A percentile compares a stretch with the other conserved stretches of the same genome.
phyloP scores from a whole-genome alignment of 2,113 vertebrate species.

The Pelvicachromis taeniatus region DNA sequence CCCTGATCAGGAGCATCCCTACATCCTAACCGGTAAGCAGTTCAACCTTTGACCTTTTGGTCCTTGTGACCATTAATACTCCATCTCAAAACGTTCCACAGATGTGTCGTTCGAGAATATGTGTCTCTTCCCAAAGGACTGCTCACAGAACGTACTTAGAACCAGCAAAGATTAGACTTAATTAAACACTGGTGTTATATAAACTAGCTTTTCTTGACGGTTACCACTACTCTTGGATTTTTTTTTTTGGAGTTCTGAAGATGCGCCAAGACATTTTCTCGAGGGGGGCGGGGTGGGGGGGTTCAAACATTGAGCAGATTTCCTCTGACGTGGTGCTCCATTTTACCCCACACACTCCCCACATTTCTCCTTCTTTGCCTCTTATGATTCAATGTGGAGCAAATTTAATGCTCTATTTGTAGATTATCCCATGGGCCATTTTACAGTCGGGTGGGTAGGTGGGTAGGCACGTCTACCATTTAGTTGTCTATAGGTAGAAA shows the following conservation, averaged over 20 bases:
- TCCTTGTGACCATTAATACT: background rate
- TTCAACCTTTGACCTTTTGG: conserved; percentile 3
- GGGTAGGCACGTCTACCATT: background rate
- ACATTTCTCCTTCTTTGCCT: background rate
- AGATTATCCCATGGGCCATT: conserved; percentile 61
- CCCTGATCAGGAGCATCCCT: conserved; percentile 33
- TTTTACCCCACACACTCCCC: background rate
- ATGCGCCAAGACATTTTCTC: background rate
- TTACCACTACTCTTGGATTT: background rate
- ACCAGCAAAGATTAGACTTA: background rate
- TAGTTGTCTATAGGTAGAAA: background rate
- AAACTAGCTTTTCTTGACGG: background rate
- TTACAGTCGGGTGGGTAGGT: conserved; percentile 42
- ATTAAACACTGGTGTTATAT: conserved; percentile 9
- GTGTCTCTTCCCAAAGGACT: background rate
- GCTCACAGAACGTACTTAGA: background rate
- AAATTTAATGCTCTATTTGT: conserved; percentile 77
- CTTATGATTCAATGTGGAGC: conserved; percentile 58
- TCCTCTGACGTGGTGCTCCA: background rate
- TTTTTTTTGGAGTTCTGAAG: conserved; percentile 12
- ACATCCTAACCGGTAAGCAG: conserved; percentile 32
- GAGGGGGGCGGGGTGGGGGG: accelerated
- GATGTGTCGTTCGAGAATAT: background rate
- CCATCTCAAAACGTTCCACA: background rate
- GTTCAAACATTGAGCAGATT: conserved; percentile 22